Evolutionary conservation across 2,888 invertebrate genomes (phyloP).

Genomic region (Linnaemya tessellans): DNA sequence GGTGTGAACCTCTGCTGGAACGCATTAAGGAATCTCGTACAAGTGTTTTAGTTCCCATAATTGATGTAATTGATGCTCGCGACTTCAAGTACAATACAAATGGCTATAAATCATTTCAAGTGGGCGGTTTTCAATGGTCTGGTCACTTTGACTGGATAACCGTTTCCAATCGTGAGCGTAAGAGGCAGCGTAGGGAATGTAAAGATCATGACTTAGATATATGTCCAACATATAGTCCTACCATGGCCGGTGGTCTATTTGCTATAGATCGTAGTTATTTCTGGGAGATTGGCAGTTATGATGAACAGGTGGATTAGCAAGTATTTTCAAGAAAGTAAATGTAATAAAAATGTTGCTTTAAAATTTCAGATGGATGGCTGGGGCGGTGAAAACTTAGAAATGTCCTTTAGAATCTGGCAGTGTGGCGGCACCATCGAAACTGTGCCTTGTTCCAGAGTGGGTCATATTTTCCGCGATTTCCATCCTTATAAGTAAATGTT

Average conservation of each 20-base stretch:
- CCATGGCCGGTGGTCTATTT: slow-evolving; percentile 99
- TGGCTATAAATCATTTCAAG: slow-evolving; percentile 83
- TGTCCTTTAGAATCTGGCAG: slow-evolving; percentile 96
- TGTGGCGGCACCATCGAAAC: slow-evolving; percentile 96
- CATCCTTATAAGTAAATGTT: slow-evolving; percentile 91
- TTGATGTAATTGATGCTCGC: slow-evolving; percentile 93
- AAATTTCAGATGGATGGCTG: slow-evolving; percentile 92
- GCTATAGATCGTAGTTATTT: slow-evolving; percentile 96
- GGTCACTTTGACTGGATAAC: slow-evolving; percentile 97
- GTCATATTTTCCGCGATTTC: slow-evolving; percentile 96
- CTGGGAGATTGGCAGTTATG: slow-evolving; percentile 98
- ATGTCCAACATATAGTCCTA: slow-evolving; percentile 88
- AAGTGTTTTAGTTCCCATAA: slow-evolving; percentile 95
- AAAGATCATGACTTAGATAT: slow-evolving; percentile 74
- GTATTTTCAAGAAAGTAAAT: background rate
- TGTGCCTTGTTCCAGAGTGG: slow-evolving; percentile 96
- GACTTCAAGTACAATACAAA: slow-evolving; percentile 83
- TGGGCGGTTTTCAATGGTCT: slow-evolving; percentile 86
- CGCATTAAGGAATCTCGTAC: slow-evolving; percentile 91
- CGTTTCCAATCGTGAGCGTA: slow-evolving; percentile 81
- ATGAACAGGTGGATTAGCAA: slow-evolving; percentile 85
- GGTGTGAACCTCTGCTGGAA: slow-evolving; percentile 95
- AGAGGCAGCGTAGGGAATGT: slow-evolving; percentile 80
- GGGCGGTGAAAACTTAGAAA: slow-evolving; percentile 99
- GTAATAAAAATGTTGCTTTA: background rate